Evolutionary conservation across 2,797 vertebrate genomes (phyloP), one percentile per base, ranked within the genome.

Genomic region (Enteromius viviparus): DNA sequence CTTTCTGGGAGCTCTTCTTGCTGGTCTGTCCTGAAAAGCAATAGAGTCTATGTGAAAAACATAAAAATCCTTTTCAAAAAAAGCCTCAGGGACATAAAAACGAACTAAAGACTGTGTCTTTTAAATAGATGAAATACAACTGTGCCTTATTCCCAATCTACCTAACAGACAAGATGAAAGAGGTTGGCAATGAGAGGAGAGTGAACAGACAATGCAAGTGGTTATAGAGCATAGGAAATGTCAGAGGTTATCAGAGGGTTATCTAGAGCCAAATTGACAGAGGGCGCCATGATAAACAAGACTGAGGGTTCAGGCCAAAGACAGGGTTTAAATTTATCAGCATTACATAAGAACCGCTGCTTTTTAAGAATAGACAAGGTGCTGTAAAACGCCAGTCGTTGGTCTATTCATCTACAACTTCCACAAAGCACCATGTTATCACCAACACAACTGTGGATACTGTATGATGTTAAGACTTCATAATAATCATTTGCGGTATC

Each of bases 181-280:
- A 77, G 21, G 26, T 37, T 75, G 64, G 62, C 34, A 21, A 32
- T 69, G 37, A 70, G 53, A 34, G 34, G n/a, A 37, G 11, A 12
- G 51, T 53, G 17, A 85, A 37, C 75, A 66, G 62, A 80, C 84
- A 68, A 65, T 74, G 68, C 47, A 26, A 34, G 40, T 69, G 76
- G 60, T 65, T 82, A 40, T 72, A 72, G 65, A 60, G 40, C 42
- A 68, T 53, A 23, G 45, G 45, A 68, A 76, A 76, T 49, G 66
- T 83, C 75, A 83, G 69, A 78, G 76, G 84, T 85, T 85, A 85
- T 85, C 76, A 32, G 53, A 75, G 76, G 66, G 21, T 83, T 83
- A 83, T 83, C 75, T 83, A 69, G 66, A 82, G 69, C 55, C 49
- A 78, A 78, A 71, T 32, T 75, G 47, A 79, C 45, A 80, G 76